phyloP scores from a whole-genome alignment of 2,888 invertebrate species.

The Saturnia pavonia region DNA sequence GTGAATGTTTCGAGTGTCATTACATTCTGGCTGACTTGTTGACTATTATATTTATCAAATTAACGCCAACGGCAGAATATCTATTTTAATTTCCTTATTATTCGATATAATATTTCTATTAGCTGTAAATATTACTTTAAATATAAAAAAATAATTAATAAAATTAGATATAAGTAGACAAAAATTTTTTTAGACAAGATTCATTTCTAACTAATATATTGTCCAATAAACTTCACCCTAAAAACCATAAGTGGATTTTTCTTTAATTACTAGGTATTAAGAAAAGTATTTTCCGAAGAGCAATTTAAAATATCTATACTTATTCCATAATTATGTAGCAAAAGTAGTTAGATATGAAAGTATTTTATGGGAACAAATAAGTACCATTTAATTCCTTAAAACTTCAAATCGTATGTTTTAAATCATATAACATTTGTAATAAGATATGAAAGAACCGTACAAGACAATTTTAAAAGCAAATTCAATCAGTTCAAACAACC shows the following conservation, averaged over 20 bases:
- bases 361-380: background rate
- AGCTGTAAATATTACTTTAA: background rate
- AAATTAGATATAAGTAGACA: too few relatives aligned
- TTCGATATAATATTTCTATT: background rate
- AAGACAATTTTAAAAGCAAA: slow-evolving; percentile 68
- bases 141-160: too few relatives aligned
- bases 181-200: too few relatives aligned
- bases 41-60: background rate
- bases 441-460: slow-evolving; percentile 46
- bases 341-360: background rate
- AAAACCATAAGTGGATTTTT: too few relatives aligned
- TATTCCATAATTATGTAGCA: background rate
- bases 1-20: background rate
- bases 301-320: background rate
- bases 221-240: too few relatives aligned
- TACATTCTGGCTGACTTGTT: background rate
- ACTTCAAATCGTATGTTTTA: background rate
- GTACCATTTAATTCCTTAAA: background rate
- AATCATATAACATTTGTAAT: slow-evolving; percentile 13
- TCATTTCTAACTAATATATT: too few relatives aligned
- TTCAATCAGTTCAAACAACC: slow-evolving; percentile 78
- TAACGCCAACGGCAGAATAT: background rate
- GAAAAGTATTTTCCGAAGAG: background rate
- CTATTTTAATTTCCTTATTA: too few relatives aligned
- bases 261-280: background rate